Evolutionary conservation across 2,888 invertebrate genomes (phyloP).

Genomic region (Pheosia tremula): DNA sequence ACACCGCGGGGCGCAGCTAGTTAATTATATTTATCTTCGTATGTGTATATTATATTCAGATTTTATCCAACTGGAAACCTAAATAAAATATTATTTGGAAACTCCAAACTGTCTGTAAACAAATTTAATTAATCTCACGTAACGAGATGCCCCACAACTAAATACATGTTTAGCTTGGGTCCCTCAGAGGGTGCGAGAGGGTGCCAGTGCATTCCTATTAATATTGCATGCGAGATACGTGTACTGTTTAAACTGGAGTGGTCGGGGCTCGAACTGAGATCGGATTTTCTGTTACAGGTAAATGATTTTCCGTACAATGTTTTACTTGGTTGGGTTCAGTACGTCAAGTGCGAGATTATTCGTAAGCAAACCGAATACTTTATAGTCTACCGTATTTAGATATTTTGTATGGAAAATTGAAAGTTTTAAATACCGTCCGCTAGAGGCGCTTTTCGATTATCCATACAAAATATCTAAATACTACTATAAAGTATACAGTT

Average conservation of each 20-base stretch:
- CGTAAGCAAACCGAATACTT: too few relatives aligned
- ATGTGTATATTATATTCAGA: too few relatives aligned
- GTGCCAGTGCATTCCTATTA: slow-evolving; percentile 72
- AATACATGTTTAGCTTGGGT: slow-evolving; percentile 49
- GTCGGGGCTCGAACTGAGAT: slow-evolving; percentile 12
- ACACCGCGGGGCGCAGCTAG: too few relatives aligned
- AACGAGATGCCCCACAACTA: slow-evolving; percentile 44
- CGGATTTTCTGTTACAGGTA: slow-evolving; percentile 13
- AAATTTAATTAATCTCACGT: slow-evolving; percentile 47
- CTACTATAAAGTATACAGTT: too few relatives aligned
- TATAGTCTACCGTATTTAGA: too few relatives aligned
- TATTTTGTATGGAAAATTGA: too few relatives aligned
- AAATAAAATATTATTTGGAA: background rate
- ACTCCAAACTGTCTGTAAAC: slow-evolving; percentile 42
- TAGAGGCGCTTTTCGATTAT: too few relatives aligned
- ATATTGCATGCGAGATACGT: slow-evolving; percentile 76
- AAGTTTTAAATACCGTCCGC: too few relatives aligned
- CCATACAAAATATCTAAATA: too few relatives aligned
- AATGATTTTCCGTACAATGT: background rate
- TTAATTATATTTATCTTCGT: too few relatives aligned
- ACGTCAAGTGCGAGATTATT: too few relatives aligned
- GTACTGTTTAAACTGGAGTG: slow-evolving; percentile 69
- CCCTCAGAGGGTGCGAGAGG: slow-evolving; percentile 42
- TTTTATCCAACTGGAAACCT: background rate
- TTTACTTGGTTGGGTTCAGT: background rate